Base-by-base conservation (phyloP, 2,113 vertebrate genomes). In the Rhineura floridana region DNA sequence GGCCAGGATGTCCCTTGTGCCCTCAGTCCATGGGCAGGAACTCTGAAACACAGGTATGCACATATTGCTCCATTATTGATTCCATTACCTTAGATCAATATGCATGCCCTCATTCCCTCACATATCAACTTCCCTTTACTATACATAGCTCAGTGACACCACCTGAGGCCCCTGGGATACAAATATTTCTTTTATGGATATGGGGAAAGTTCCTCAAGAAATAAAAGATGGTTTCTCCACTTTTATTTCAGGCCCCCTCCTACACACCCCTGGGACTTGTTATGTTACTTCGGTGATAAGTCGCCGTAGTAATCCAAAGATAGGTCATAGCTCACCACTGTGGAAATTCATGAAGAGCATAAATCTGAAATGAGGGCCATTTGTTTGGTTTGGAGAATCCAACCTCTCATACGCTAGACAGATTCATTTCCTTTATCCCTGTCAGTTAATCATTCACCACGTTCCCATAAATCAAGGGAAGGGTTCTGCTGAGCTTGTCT, bases 381-480 rank as follows among this genome's bases (percentile, higher is more conserved):
- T 86, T 86, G 59, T 86, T 86, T 86, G 75, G 75, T 36, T 17
- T 48, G 75, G 62, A 86, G 85, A 86, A 78, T 78, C 85, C 85
- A 78, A 50, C 73, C 85, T 86, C 59, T 86, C 33, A 30, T 30
- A 39, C 33, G 25, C 75, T 30, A 59, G 85, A 86, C 75, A 78
- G 75, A 86, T 86, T 86, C 85, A 86, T 86, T 86, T 86, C 75
- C 59, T 23, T 36, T 50, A 86, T 86, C 85, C 83, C 85, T 67
- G 75, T 78, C 85, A 50, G 75, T 86, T 86, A 86, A 86, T 86
- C 85, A 86, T 78, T 86, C 85, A 39, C 62, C 75, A 50, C 15
- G 33, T 86, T 79, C 59, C 4, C 46, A 67, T 86, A 78, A 79
- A 86, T 86, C 85, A 78, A 28, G 33, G 30, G 33, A 86, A 36